Evolutionary conservation across 2,888 invertebrate genomes (phyloP), one percentile per base, ranked within the genome.

Genomic region (Ceramica pisi): DNA sequence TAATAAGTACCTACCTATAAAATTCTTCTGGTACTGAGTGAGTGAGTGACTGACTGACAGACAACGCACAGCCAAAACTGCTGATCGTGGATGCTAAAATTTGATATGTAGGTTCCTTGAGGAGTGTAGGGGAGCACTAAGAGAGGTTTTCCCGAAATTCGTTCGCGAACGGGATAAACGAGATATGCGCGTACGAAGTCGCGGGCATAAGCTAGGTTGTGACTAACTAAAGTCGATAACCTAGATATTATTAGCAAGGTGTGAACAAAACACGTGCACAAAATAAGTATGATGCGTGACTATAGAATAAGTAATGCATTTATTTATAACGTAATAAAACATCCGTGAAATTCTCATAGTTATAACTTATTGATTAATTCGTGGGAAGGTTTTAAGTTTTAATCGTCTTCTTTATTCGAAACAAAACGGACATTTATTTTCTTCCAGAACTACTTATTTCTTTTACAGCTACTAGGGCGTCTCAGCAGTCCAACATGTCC

Each of bases 401-500:
- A 41, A 35, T 48, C 9, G 31, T 16, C 5, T 21, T 57, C 44
- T 21, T 35, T n/a, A 51, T 50, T 35, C 6, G 14, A 26, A 12
- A 31, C 2, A 31, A 31, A 2, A 5, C 2, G 5, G 2, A 31
- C 31, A 31, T 5, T 5, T 31, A 31, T 31, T 31, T 31, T 31
- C 31, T 31, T 31, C 31, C 31, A 31, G 5, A 31, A 5, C 31
- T 31, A 31, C 31, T 5, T 31, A 5, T 5, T 5, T 61, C 26
- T 68, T 62, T 80, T 60, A 64, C 56, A 67, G 67, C 60, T 60
- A 61, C n/a, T 66, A 66, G 57, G 50, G 64, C 69, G 48, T 41
- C 44, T 62, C 31, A 67, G 65, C 62, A 79, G 65, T 70, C 57
- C 41, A n/a, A 51, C 71, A 67, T 69, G 69, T 80, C 73, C 77